Evolutionary conservation across 2,113 vertebrate species (phyloP), one percentile per base, ranked within the genome.

Genomic region (Zeus faber): DNA sequence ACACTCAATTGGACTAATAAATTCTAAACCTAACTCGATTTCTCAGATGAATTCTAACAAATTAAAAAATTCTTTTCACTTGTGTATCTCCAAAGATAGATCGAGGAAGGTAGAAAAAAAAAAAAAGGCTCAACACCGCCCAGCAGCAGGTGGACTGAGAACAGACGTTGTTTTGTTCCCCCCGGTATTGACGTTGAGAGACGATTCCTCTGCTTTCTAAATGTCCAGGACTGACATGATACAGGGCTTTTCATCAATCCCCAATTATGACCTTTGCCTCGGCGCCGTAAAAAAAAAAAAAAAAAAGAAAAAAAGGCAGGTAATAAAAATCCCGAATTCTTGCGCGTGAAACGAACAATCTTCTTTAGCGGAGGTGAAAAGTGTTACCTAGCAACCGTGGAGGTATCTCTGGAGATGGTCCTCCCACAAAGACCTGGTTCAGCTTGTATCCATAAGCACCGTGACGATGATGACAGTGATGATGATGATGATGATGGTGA

Each of bases 381-480:
- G 49, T 59, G 80, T 85, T 74, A 61, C 86, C 70, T 73, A 65
- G 84, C 73, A 81, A 84, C 69, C 33, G 69, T 44, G 62, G 46
- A 77, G 72, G 74, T 77, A 86, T 84, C 75, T 83, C 69, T 88
- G 76, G 82, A 91, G 87, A 86, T 88, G 86, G 77, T 67, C 65
- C 62, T 27, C 49, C 31, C 58, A 81, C 81, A 89, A 84, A 85
- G 76, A 74, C 77, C 71, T 61, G 65, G 78, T 89, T 90, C 79
- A 88, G 66, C 47, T 72, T 49, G 65, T 72, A 72, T 78, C 68
- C 58, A 66, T 68, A 76, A 84, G 75, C 83, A 85, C 79, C 77
- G 43, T 79, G 80, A 79, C 66, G n/a, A n/a, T n/a, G n/a, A n/a
- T n/a, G n/a, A n/a, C n/a, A n/a, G n/a, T n/a, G n/a, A n/a, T n/a